Evolutionary conservation across 1,140 invertebrate genomes (phyloP), one percentile per base, ranked within the genome.

Genomic region (Conus ventricosus): DNA sequence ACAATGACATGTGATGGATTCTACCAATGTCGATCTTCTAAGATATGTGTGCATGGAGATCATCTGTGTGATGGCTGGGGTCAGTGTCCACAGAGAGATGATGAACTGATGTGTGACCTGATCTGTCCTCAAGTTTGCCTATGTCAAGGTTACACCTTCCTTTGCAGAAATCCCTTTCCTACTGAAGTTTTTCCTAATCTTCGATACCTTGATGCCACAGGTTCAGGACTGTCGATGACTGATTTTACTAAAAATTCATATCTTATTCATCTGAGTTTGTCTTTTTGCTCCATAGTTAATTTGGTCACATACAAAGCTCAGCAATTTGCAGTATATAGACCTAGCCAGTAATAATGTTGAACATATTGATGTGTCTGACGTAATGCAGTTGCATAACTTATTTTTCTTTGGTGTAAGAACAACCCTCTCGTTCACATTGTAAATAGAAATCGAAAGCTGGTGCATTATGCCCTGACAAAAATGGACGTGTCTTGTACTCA

Each of bases 111-210:
- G 27, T 91, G 87, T 84, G 27, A 88, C 39, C 17, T 75, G 60
- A 25, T 17, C 15, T 85, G 84, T 75, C 84, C 84, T 95, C 91
- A 60, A 93, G 75, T 15, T n/a, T 90, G 88, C 25, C 15, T 71
- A 8, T 90, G 86, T 80, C 63, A 39, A 27, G 86, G 80, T 54
- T 53, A 53, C 17, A 53, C 81, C 2, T 75, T 87, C 54, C 60
- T 53, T 11, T 89, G 88, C 23, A 6, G 23, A 15, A 57, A 39
- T 25, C 53, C 63, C 5, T 82, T 88, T 23, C 27, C 23, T 20
- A 51, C 57, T 51, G 76, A 51, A n/a, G n/a, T 53, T 11, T 80
- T 84, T 51, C 57, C 63, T n/a, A 15, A 80, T 0, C 57, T 85
- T 4, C 63, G 84, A 11, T 85, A 85, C 51, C 10, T 67, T n/a